Evolutionary conservation across 2,113 vertebrate species (phyloP).

Genomic region (mouse (Mus musculus)): DNA sequence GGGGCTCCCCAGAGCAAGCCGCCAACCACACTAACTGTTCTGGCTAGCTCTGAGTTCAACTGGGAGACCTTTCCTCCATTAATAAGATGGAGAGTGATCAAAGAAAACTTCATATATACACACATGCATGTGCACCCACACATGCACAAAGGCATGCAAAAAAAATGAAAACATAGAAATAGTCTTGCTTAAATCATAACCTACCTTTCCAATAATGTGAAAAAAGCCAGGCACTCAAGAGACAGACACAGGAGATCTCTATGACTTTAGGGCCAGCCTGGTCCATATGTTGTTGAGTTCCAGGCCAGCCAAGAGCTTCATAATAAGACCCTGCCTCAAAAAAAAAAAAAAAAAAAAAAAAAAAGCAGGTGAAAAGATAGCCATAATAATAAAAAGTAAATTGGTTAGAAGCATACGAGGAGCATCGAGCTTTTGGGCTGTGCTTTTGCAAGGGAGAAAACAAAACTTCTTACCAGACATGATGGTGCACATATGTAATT

Average conservation of each 20-base stretch:
- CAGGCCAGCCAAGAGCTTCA: not conserved
- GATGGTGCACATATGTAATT: not conserved
- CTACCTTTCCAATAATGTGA: not conserved
- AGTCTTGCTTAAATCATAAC: not conserved
- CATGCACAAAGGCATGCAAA: not conserved
- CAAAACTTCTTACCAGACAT: not conserved
- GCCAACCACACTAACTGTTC: no score
- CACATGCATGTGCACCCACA: not conserved
- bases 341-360: not conserved
- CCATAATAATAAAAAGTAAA: not conserved
- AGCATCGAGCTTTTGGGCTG: not conserved
- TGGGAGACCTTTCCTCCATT: not conserved
- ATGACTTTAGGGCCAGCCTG: not conserved
- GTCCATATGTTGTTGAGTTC: not conserved
- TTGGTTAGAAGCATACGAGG: not conserved
- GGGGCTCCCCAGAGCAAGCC: not conserved
- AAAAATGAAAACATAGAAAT: not conserved
- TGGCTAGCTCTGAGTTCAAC: not conserved
- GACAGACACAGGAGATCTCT: not conserved
- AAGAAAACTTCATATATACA: no score
- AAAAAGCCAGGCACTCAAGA: not conserved
- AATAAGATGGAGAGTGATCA: not conserved
- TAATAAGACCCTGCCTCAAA: not conserved
- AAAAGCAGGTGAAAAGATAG: not conserved
- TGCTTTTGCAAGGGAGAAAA: not conserved